Evolutionary conservation across 2,888 invertebrate species (phyloP), one percentile per base, ranked within the genome.

Genomic region (Poecilus cupreus): DNA sequence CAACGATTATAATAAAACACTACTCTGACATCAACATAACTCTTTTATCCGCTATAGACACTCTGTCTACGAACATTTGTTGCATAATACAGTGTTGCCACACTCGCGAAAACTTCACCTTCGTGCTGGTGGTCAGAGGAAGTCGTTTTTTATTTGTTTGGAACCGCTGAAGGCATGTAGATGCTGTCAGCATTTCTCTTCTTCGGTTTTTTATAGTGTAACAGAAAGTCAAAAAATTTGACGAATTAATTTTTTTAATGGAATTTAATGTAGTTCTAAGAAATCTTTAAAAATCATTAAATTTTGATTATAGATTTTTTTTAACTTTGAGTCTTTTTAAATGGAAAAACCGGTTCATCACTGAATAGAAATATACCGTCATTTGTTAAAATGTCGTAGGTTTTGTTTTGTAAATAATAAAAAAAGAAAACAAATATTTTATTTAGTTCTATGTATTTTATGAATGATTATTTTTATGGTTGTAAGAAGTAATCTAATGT

Each of bases 321-420:
- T 32, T 6, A 32, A 6, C 8, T 32, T 32, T 32, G 32, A 32
- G 4, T 8, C 46, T 8, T 51, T 51, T 51, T 3, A 51, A 51
- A 16, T 20, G 51, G 51, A 20, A 51, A 51, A 51, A 51, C 51
- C 51, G 18, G 51, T 51, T 13, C 20, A 51, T 51, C 51, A 51
- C 13, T n/a, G 10, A n/a, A n/a, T 18, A 2, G 13, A n/a, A 13
- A 60, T 57, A 60, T 5, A 60, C 13, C n/a, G n/a, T 24, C 13
- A 13, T 60, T 24, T 26, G 5, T n/a, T 26, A 60, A 43, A 5
- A n/a, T 2, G 43, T 43, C 13, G 10, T 43, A 43, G 10, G 5
- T 43, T 26, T 60, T 60, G 60, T 60, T 60, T 60, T 60, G 60
- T 20, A 22, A 22, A 54, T 60, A 60, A 54, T 54, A 54, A 18